Evolutionary conservation across 2,888 invertebrate genomes (phyloP), one percentile per base, ranked within the genome.

Genomic region (Drosophila conformis): DNA sequence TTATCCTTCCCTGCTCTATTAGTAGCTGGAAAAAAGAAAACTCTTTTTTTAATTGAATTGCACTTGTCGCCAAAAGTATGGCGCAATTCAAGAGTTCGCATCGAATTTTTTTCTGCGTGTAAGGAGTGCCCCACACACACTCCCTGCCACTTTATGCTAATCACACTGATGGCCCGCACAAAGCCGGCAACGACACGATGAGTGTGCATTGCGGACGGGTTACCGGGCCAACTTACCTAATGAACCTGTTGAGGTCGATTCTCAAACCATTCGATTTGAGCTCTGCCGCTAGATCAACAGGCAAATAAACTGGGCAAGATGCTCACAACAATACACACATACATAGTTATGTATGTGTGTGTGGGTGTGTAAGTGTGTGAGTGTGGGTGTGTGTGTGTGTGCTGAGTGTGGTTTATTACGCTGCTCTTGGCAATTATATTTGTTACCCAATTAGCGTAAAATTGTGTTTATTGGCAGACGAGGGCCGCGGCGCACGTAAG

Each of bases 371-470:
- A 33, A 33, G 33, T 33, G 60, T 62, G 46, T 8, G 11, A 33
- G 35, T 59, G 54, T 48, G 46, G 29, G 18, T 38, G 21, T 21
- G 21, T 21, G 21, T 21, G 35, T 59, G 54, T 48, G 46, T n/a
- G 10, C 35, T n/a, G 10, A 4, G n/a, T 81, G 89, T 80, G 80
- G 86, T 89, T 89, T 87, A 89, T 90, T 89, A 85, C 88, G 90
- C 86, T 82, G 84, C 82, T 90, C 87, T 84, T 91, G 87, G 90
- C 91, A 90, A 91, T 91, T 90, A 91, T 91, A 91, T 90, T 91
- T 91, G 86, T 87, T 87, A 88, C 89, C 83, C 90, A 91, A 91
- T 91, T 91, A 91, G 84, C 81, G 82, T 83, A 89, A 91, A 90
- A 89, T 91, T 91, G 91, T 89, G 88, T 86, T 90, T 90, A 90